A percentile compares a stretch with the other conserved stretches of the same genome.
Evolutionary conservation across 92 coral and sea anemone species (phyloP).

Genomic region (Epizoanthus scotinus): DNA sequence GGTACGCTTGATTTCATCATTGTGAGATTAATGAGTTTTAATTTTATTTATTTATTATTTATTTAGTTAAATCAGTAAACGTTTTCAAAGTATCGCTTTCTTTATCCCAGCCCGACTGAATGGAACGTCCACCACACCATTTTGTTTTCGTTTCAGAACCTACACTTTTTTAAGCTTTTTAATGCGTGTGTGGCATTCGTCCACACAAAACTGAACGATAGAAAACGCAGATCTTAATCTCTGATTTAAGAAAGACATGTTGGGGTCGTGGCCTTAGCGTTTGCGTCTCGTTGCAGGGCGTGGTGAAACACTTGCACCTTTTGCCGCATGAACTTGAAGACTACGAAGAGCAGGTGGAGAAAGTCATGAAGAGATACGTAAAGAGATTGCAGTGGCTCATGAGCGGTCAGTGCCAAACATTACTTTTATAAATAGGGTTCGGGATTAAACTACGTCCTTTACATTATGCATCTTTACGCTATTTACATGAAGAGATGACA

Average conservation of each 20-base stretch:
- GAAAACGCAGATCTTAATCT: not conserved
- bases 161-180: too few species aligned
- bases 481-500: too few species aligned
- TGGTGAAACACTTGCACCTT: constrained; percentile 90
- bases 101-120: too few species aligned
- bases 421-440: too few species aligned
- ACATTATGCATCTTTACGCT: too few species aligned
- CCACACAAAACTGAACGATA: too few species aligned
- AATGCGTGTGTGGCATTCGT: too few species aligned
- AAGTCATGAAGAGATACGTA: constrained; percentile 91
- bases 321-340: constrained; percentile 93
- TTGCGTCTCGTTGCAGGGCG: constrained; percentile 58
- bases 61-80: too few species aligned
- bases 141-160: not conserved
- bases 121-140: too few species aligned
- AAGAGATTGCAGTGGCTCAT: constrained; percentile 97
- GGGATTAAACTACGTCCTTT: too few species aligned
- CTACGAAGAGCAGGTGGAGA: constrained; percentile 95
- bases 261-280: not conserved
- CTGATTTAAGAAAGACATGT: not conserved
- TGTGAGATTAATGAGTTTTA: not conserved
- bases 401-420: constrained; percentile 72
- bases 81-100: not conserved
- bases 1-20: constrained; percentile 28
- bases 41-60: too few species aligned